phyloP scores from a whole-genome alignment of 2,113 vertebrate genomes.

The Hemichromis elongatus region DNA sequence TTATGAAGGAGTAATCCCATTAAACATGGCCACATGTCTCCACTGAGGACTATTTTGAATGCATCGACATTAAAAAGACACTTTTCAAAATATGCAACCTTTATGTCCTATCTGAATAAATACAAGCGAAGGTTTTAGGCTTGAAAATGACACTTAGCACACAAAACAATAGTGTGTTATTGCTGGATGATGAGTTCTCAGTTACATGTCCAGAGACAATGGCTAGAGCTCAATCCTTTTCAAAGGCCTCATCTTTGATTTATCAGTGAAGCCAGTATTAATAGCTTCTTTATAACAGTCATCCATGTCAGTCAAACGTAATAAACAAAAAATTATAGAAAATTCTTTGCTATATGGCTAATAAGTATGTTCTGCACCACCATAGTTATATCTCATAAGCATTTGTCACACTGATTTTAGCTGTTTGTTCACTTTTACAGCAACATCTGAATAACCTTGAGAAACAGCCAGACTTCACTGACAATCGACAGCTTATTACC shows the following conservation, averaged over 20 bases:
- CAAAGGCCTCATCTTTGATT: neutral
- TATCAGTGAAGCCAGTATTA: neutral
- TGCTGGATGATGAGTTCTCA: neutral
- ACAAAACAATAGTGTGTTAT: neutral
- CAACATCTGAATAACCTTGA: neutral
- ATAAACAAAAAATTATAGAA: neutral
- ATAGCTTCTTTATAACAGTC: neutral
- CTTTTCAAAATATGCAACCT: conserved; percentile 14
- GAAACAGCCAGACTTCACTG: neutral
- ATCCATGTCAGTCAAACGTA: neutral
- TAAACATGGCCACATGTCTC: neutral
- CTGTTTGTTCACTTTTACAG: neutral
- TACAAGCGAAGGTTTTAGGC: neutral
- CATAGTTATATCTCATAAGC: neutral
- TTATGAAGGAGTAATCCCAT: conserved; percentile 43
- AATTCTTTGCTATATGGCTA: neutral
- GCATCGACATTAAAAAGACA: conserved; percentile 7
- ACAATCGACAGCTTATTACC: neutral
- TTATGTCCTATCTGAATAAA: neutral
- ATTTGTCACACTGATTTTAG: neutral
- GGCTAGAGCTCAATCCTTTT: neutral
- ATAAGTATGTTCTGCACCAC: neutral
- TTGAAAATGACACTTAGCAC: conserved; percentile 5
- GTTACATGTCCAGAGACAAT: neutral
- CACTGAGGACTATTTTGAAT: neutral